Evolutionary conservation across 1,140 invertebrate genomes (phyloP).

Genomic region (Stegodyphus dumicola): DNA sequence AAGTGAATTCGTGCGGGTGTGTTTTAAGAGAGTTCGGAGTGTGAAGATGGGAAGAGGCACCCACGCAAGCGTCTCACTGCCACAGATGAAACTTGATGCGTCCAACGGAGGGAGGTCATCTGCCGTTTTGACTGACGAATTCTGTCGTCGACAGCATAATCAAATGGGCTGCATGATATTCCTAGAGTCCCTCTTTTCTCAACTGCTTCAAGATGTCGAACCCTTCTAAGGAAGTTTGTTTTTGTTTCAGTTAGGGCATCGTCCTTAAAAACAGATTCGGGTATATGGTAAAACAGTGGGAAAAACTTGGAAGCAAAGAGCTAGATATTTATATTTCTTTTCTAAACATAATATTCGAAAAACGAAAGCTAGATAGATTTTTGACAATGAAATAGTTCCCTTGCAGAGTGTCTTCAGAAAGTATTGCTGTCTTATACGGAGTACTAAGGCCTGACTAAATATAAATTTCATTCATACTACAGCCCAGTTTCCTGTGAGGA

Average conservation of each 20-base stretch:
- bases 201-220: constrained; percentile 52
- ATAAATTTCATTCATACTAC: too few species aligned
- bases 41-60: background rate
- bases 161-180: constrained; percentile 26
- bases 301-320: too few species aligned
- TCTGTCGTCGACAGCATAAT: constrained; percentile 44
- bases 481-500: too few species aligned
- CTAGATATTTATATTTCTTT: too few species aligned
- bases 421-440: too few species aligned
- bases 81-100: constrained; percentile 42
- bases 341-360: too few species aligned
- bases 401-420: too few species aligned
- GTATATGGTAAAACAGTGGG: too few species aligned
- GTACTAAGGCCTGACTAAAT: too few species aligned
- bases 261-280: background rate
- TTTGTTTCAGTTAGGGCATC: background rate
- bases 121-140: constrained; percentile 37
- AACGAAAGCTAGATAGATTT: too few species aligned
- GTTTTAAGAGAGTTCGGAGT: constrained; percentile 11
- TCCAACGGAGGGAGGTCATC: constrained; percentile 47
- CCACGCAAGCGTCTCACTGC: background rate
- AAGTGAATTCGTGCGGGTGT: background rate
- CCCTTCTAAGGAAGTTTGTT: background rate
- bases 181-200: constrained; percentile 27
- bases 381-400: too few species aligned